Evolutionary conservation across 2,113 vertebrate genomes (phyloP), one percentile per base, ranked within the genome.

Genomic region (Drymodes brunneopygia): DNA sequence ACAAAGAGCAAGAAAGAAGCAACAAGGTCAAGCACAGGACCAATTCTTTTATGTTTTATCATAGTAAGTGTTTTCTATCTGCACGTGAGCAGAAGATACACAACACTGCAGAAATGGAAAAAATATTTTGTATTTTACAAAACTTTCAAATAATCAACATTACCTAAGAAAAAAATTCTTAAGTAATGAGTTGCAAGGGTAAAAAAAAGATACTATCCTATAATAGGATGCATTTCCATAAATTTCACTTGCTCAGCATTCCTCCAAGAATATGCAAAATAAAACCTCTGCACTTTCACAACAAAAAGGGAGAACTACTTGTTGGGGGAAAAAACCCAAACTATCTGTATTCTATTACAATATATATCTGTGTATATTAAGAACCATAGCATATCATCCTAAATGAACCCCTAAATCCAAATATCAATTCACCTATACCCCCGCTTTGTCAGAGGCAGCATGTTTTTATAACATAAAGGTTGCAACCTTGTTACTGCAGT

Each of bases 391-490:
- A 11, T 6, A 48, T 13, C 4, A 50, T 28, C 27, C 29, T 22
- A 85, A 81, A 70, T 23, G 6, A 91, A 62, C 20, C 3, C 24
- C 35, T 64, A 60, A 84, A 70, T n/a, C 6, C 20, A 72, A 72
- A 11, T 7, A 61, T 16, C 51, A 57, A 71, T 80, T 78, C 11
- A 64, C 11, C 20, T 15, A 21, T 17, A 31, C 6, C 11, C 38
- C 28, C 33, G 6, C 27, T 53, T 40, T 36, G 23, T 35, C 11
- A 65, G 50, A 67, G 13, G 31, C 11, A 84, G 9, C 2, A 25
- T 1, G 5, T 28, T 5, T 89, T 75, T 28, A 4, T 1, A 60
- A 36, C 12, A 45, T 0, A 9, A 9, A 23, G 47, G n/a, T 15
- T 69, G 73, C 73, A 86, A 78, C 64, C 15, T 69, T 86, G 64